Base-by-base conservation (phyloP, 92 coral and sea anemone species). In the Palythoa grandiflora region DNA sequence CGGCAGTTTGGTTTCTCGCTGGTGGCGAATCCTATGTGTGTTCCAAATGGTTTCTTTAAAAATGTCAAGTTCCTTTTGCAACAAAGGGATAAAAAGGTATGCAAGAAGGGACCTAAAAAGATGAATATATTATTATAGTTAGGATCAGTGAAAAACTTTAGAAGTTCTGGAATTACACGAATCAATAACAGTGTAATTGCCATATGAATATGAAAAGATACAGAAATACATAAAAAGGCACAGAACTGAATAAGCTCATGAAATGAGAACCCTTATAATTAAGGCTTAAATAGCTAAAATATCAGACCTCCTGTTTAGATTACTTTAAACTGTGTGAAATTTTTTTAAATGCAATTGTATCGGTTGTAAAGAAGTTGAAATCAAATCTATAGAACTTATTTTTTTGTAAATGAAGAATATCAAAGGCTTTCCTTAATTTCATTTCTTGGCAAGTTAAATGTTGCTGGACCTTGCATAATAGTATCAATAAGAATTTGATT, bases 221-320 rank as follows among this genome's bases (percentile, higher is more conserved):
- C 76, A 38, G 76, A 71, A 36, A 13, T 38, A 71, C 76, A 71
- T 11, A 71, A 71, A 37, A 10, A 71, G 76, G 50, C 38, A 71
- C 76, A 71, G 52, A 71, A 71, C 50, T 71, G 76, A 71, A 71
- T 71, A 71, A 71, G 76, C n/a, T 37, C 76, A 37, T 71, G 76
- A 71, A n/a, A 71, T 71, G 76, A 71, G 76, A 71, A 68, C 38
- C 73, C 39, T 68, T 68, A 20, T 5, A 68, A 37, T 28, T 28
- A 71, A 8, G 50, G 50, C 51, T 71, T 71, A 11, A 71, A 38
- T 38, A 71, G 50, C 13, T 71, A 48, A 71, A 38, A 71, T 71
- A 71, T 71, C 16, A 38, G 52, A 11, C 76, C 76, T 71, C 50
- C 76, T 37, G 76, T 71, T 15, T 71, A 38, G 76, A 71, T 71